Evolutionary conservation across 2,888 invertebrate genomes (phyloP), one percentile per base, ranked within the genome.

Genomic region (Aplocera efformata): DNA sequence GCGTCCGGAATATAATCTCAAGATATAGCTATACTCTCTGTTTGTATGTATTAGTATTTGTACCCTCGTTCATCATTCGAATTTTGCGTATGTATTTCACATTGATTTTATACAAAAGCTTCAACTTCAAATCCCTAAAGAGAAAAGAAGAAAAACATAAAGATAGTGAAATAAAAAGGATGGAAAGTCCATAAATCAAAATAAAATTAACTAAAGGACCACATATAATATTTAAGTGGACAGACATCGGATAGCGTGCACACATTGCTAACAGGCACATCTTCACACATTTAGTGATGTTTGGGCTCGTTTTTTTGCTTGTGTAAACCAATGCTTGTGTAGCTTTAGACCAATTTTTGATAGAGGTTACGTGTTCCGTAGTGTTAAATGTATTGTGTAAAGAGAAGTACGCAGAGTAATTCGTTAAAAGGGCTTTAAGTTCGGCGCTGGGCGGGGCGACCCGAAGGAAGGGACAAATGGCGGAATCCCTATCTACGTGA

Each of bases 381-480:
- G 79, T 81, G 79, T 79, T 69, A 49, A 74, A 67, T 79, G 79
- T 82, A 71, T 70, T 72, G 67, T 72, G 67, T 70, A 72, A 56
- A 75, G 57, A 77, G 69, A 62, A 75, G 63, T 69, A 67, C 56
- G 58, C 58, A 67, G 67, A 62, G 63, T 61, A 68, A 66, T 58
- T 64, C 60, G 63, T 67, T 67, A 53, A 23, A 50, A 74, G 75
- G 76, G 74, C 59, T 79, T 70, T 65, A 67, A 72, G 62, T 76
- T 79, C 75, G 86, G 86, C 86, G 81, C 74, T 80, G 84, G 86
- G 86, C 86, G 85, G 86, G 86, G 86, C 67, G 69, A 77, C 85
- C 83, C 79, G 69, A 68, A 72, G 67, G 63, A 72, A 64, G 51
- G 60, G 63, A 72, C 55, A 60, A 55, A 60, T 66, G 57, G 61